These are phyloP conservation scores for Eumeta japonica DNA, from an alignment of 1,140 invertebrate species.

Conservation along the genomic window DNA sequence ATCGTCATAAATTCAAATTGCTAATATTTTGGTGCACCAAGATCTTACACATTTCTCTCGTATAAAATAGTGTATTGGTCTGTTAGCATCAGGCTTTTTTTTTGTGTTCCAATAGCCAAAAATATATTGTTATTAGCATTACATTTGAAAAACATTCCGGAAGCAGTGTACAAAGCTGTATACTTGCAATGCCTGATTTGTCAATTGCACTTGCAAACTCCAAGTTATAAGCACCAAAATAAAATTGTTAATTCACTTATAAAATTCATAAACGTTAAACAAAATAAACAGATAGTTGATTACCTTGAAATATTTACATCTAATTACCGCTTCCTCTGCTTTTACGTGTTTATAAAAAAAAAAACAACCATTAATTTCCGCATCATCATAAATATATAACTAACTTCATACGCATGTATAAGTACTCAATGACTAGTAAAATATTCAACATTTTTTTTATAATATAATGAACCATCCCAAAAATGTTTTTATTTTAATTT, in stretches of 20 bases:
- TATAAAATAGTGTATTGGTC: neutral
- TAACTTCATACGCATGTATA: constrained; percentile 9
- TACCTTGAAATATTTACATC: constrained; percentile 33
- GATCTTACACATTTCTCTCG: neutral
- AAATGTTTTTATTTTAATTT: constrained; percentile 12
- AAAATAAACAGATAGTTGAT: constrained; percentile 12
- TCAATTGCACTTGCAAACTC: neutral
- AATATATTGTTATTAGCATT: constrained; percentile 30
- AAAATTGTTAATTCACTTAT: too few relatives aligned
- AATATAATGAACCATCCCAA: too few relatives aligned
- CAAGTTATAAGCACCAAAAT: neutral
- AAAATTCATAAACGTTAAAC: constrained; percentile 1
- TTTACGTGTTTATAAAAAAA: too few relatives aligned
- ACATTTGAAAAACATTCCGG: constrained; percentile 49
- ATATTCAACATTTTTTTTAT: constrained; percentile 16
- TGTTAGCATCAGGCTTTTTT: too few relatives aligned
- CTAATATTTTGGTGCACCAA: neutral
- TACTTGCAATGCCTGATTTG: constrained; percentile 14
- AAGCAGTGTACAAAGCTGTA: constrained; percentile 56
- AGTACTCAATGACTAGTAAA: constrained; percentile 29
- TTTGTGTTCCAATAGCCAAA: too few relatives aligned
- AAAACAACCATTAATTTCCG: too few relatives aligned
- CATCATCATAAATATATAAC: neutral
- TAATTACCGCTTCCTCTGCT: too few relatives aligned
- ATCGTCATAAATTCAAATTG: neutral